Evolutionary conservation across 2,888 invertebrate genomes (phyloP).

Genomic region (Tanytarsus gracilentus): DNA sequence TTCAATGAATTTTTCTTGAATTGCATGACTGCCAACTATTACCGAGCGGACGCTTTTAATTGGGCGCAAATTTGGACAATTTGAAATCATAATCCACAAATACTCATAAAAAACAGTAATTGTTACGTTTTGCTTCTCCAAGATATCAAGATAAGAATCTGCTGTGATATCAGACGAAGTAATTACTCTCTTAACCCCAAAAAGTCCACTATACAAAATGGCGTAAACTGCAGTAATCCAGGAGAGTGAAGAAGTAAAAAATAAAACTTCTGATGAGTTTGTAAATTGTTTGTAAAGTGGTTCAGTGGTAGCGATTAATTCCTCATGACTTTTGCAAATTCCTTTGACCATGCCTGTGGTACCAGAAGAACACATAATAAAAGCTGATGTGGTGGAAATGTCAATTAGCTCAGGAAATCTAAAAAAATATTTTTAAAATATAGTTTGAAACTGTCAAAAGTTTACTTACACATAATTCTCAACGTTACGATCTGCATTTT

Average conservation of each 20-base stretch:
- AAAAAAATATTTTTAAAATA: no score
- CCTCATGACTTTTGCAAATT: neutral
- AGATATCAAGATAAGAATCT: neutral
- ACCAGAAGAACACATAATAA: no score
- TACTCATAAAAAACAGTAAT: neutral
- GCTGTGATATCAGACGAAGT: neutral
- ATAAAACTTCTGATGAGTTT: neutral
- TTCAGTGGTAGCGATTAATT: neutral
- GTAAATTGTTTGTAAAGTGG: neutral
- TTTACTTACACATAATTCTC: neutral
- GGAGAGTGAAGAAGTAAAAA: neutral
- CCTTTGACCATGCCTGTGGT: no score
- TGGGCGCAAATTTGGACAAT: neutral
- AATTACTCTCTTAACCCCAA: neutral
- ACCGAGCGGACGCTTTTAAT: no score
- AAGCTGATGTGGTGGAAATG: no score
- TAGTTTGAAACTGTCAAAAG: no score
- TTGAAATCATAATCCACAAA: neutral
- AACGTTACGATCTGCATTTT: neutral
- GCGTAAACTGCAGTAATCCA: slow-evolving; percentile 11
- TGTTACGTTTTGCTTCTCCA: neutral
- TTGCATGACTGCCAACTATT: no score
- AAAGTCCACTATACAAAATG: neutral
- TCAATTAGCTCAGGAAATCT: neutral
- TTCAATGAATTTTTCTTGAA: no score